phyloP scores from a whole-genome alignment of 2,797 vertebrate genomes.

The Oreochromis mossambicus region DNA sequence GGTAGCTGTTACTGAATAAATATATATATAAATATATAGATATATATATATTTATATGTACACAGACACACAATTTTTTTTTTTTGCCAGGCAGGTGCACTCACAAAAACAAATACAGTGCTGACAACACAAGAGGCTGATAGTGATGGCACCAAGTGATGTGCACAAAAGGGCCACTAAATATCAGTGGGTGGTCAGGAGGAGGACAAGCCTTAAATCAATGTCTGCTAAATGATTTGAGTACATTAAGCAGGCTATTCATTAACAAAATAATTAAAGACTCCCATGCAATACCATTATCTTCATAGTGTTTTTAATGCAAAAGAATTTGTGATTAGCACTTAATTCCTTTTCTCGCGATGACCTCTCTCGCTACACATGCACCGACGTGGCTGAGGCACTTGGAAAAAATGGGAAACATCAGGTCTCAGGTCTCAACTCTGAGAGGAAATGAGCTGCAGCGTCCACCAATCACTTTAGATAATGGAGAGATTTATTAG shows the following conservation, averaged over 20 bases:
- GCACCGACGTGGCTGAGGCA: background rate
- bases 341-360: background rate
- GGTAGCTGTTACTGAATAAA: background rate
- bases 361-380: background rate
- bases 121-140: background rate
- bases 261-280: background rate
- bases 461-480: slow-evolving; percentile 67
- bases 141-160: background rate
- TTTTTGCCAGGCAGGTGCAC: background rate
- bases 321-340: background rate
- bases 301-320: background rate
- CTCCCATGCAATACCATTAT: background rate
- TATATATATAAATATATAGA: fast-evolving
- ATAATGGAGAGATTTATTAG: slow-evolving; percentile 76
- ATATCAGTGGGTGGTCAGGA: background rate
- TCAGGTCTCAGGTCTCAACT: slow-evolving; percentile 48
- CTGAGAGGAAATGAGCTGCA: slow-evolving; percentile 61
- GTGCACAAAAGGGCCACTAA: background rate
- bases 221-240: background rate
- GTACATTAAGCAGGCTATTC: background rate
- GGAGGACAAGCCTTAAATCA: background rate
- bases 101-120: background rate
- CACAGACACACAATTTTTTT: too few species aligned
- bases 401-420: slow-evolving; percentile 30
- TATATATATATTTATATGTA: background rate